Evolutionary conservation across 2,888 invertebrate species (phyloP).

Genomic region (Calameuta filiformis): DNA sequence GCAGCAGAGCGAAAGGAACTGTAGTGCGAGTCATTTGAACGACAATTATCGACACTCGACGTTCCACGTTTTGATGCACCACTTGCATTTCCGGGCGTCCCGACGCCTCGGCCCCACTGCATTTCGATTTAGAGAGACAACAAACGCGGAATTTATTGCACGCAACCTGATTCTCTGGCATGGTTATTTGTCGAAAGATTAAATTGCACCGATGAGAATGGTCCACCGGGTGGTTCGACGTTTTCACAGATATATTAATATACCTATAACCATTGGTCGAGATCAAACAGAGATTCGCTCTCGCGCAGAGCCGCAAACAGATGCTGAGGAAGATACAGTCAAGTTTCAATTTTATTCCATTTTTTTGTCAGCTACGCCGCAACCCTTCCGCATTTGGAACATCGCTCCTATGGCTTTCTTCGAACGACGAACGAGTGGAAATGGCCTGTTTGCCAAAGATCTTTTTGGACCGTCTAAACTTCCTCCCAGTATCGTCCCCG

Average conservation of each 20-base stretch:
- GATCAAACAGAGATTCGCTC: not conserved
- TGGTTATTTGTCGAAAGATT: constrained; percentile 34
- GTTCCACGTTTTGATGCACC: not conserved
- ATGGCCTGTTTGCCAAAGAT: not conserved
- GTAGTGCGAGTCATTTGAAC: not conserved
- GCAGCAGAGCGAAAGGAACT: not conserved
- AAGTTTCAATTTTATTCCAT: not conserved
- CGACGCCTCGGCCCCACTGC: not conserved
- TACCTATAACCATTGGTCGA: not conserved
- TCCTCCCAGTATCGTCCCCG: too few relatives aligned
- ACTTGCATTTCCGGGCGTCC: not conserved
- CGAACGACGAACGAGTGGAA: not conserved
- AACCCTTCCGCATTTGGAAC: not conserved
- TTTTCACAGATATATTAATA: not conserved
- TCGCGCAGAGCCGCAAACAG: not conserved
- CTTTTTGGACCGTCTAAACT: not conserved
- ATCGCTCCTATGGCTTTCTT: not conserved
- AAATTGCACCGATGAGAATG: constrained; percentile 26
- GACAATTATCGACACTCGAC: not conserved
- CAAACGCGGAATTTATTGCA: constrained; percentile 25
- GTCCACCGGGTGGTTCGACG: not conserved
- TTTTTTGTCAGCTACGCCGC: not conserved
- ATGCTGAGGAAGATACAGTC: not conserved
- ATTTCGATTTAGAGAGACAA: not conserved
- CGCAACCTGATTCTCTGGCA: constrained; percentile 29